Conservation (phyloP, 2,888 invertebrate genomes). For the Adelognathus sp. region DNA sequence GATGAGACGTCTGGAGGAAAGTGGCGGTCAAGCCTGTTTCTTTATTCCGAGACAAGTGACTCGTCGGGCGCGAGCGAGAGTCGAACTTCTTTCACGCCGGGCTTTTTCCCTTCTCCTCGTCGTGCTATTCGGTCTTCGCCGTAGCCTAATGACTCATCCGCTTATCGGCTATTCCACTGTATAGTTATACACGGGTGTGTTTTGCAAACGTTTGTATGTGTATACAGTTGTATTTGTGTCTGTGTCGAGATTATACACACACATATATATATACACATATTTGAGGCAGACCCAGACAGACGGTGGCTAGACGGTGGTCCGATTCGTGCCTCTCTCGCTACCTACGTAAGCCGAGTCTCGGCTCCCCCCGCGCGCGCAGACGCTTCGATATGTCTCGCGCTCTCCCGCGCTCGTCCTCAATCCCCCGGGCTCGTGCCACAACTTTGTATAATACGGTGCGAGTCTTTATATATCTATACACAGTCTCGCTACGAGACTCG, state of each 20-base stretch:
- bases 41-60: slow-evolving; percentile 11
- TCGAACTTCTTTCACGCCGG: background rate
- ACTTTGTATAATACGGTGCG: too few species aligned
- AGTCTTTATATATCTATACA: slow-evolving; percentile 20
- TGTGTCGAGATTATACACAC: background rate
- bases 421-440: slow-evolving; percentile 36
- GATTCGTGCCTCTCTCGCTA: slow-evolving; percentile 59
- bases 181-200: slow-evolving; percentile 7
- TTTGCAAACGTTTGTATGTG: background rate
- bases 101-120: slow-evolving; percentile 34
- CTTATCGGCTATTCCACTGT: slow-evolving; percentile 44
- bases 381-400: slow-evolving; percentile 45
- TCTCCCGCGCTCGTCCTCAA: slow-evolving; percentile 44
- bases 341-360: slow-evolving; percentile 52
- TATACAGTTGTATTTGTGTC: background rate
- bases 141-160: slow-evolving; percentile 57
- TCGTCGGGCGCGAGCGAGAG: slow-evolving; percentile 11
- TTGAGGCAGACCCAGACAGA: slow-evolving; percentile 66
- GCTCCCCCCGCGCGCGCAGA: background rate
- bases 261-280: slow-evolving; percentile 43
- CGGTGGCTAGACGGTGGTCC: slow-evolving; percentile 70
- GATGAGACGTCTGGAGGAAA: background rate
- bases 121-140: slow-evolving; percentile 30
- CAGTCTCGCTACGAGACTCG: background rate
- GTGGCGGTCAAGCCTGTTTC: background rate